Conservation (phyloP, 2,113 vertebrate species). For the Mormyrus lacerda region DNA sequence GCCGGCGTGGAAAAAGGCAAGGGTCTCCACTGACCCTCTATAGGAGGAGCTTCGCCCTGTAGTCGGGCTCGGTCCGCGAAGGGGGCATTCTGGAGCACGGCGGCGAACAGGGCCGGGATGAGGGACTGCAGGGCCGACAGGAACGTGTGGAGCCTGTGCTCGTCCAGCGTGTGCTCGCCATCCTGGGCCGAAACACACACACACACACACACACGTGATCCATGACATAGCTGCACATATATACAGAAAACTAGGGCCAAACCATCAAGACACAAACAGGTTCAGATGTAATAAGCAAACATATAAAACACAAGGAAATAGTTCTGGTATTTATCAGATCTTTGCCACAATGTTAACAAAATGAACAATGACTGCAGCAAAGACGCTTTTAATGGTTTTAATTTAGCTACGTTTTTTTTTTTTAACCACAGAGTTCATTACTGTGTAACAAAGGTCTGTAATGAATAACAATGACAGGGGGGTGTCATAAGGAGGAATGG, state of each 20-base stretch:
- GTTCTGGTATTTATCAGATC: neutral
- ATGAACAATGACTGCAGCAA: neutral
- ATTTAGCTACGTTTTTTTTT: neutral
- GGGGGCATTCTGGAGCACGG: conserved; percentile 88
- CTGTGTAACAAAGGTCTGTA: neutral
- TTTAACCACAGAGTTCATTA: neutral
- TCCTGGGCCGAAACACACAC: conserved; percentile 56
- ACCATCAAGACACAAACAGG: neutral
- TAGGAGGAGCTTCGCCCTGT: conserved; percentile 77
- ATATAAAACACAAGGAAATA: neutral
- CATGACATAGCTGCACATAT: neutral
- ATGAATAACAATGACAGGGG: neutral
- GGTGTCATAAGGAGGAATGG: neutral
- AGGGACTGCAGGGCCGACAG: conserved; percentile 79
- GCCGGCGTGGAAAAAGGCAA: neutral
- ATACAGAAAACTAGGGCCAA: neutral
- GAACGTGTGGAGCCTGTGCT: conserved; percentile 88
- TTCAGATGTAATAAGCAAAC: neutral
- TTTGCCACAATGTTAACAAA: neutral
- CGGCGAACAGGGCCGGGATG: conserved; percentile 85
- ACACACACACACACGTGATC: neutral
- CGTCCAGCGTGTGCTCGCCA: conserved; percentile 87
- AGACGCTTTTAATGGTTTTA: neutral
- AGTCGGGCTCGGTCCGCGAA: conserved; percentile 86
- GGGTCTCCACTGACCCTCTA: conserved; percentile 71